These are phyloP conservation scores for Hemistola chrysoprasaria DNA, from an alignment of 2,888 invertebrate genomes.

Conservation along the genomic window DNA sequence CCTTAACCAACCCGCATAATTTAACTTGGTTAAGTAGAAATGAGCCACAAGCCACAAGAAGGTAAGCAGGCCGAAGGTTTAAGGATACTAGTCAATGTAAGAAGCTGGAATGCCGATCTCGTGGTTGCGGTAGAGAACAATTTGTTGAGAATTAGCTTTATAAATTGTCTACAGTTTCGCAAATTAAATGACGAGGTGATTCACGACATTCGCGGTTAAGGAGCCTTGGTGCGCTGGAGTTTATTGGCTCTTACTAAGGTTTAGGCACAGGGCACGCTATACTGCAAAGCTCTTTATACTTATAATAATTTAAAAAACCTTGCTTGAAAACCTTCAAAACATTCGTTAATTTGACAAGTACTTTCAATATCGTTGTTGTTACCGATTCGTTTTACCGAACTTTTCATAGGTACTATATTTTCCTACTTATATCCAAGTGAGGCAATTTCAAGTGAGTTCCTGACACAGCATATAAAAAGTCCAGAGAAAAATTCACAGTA, in stretches of 20 bases:
- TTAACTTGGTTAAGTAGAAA: slow-evolving; percentile 20
- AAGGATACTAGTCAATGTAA: slow-evolving; percentile 16
- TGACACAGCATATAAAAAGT: too few species aligned
- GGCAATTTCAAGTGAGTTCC: too few species aligned
- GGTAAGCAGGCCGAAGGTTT: slow-evolving; percentile 12
- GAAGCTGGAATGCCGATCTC: slow-evolving; percentile 17
- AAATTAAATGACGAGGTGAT: slow-evolving; percentile 33
- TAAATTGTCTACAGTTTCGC: slow-evolving; percentile 30
- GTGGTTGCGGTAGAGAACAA: slow-evolving; percentile 30
- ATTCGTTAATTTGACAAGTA: too few species aligned
- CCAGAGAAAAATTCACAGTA: too few species aligned
- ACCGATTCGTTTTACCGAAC: too few species aligned
- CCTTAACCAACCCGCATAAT: slow-evolving; percentile 20
- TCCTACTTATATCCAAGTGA: too few species aligned
- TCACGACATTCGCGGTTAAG: slow-evolving; percentile 30
- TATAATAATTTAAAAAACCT: too few species aligned
- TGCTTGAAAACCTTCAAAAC: too few species aligned
- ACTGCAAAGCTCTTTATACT: too few species aligned
- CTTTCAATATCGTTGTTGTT: too few species aligned
- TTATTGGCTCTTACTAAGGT: slow-evolving; percentile 10
- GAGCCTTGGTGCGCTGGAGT: slow-evolving; percentile 6
- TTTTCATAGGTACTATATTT: too few species aligned
- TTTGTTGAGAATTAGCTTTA: slow-evolving; percentile 32
- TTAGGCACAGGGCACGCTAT: not conserved
- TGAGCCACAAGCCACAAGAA: slow-evolving; percentile 16